Percentiles rank a stretch among this genome's conserved stretches.
phyloP scores from a whole-genome alignment of 2,797 vertebrate genomes.

The Delichon dasypus region DNA sequence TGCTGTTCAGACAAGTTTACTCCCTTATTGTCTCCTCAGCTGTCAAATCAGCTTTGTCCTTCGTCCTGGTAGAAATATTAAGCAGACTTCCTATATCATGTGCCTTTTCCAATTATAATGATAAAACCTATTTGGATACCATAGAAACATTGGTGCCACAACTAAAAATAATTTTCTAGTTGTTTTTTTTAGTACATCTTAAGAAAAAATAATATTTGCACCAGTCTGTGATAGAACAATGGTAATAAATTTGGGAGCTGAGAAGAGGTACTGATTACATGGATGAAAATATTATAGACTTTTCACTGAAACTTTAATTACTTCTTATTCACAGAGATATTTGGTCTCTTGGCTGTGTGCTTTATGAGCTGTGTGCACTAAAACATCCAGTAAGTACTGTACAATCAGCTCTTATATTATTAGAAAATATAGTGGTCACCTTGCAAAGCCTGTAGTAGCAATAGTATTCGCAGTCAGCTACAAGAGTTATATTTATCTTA shows the following conservation, averaged over 20 bases:
- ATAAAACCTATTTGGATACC: not conserved
- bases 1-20: not conserved
- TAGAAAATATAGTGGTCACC: not conserved
- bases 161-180: not conserved
- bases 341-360: constrained; percentile 94
- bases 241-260: not conserved
- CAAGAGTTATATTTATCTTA: not conserved
- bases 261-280: not conserved
- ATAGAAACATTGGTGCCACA: not conserved
- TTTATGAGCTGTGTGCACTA: constrained; percentile 92
- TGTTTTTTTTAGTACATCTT: not conserved
- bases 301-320: constrained; percentile 17
- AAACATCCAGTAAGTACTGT: constrained; percentile 88
- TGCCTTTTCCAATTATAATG: not conserved
- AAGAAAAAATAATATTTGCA: not conserved
- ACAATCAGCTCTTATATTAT: not conserved
- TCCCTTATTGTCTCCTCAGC: not conserved
- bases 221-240: not conserved
- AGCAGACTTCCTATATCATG: not conserved
- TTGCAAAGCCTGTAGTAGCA: not conserved
- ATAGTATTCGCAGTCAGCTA: not conserved
- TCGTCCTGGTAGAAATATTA: not conserved
- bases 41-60: not conserved
- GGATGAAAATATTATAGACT: not conserved
- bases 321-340: constrained; percentile 83